Conservation (phyloP, 2,113 vertebrate genomes). For the Gavia stellata region DNA sequence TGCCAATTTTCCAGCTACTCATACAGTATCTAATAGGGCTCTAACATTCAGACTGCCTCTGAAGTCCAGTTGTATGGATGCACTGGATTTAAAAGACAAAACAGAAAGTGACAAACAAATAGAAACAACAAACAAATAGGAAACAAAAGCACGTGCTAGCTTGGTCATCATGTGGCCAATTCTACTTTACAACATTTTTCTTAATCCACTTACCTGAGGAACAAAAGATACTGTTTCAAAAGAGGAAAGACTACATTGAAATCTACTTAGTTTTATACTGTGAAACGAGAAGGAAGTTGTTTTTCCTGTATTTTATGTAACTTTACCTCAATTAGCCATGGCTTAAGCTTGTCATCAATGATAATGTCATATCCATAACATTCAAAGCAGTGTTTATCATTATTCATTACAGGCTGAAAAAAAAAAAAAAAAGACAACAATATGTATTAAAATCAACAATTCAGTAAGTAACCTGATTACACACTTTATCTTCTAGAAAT, state of each 20-base stretch:
- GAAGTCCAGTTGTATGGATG: not conserved
- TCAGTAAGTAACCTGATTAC: not conserved
- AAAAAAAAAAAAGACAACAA: not conserved
- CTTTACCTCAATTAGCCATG: constrained; percentile 96
- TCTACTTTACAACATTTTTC: not conserved
- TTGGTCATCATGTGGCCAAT: not conserved
- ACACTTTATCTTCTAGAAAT: not conserved
- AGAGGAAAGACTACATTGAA: not conserved
- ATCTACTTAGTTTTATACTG: not conserved
- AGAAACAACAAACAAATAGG: not conserved
- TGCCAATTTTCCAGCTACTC: not conserved
- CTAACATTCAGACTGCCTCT: not conserved
- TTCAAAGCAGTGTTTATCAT: constrained; percentile 98
- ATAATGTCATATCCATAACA: constrained; percentile 99
- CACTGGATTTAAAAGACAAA: not conserved
- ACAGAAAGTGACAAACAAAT: not conserved
- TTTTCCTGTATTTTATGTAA: not conserved
- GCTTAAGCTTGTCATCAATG: constrained; percentile 95
- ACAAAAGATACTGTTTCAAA: not conserved
- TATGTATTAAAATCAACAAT: not conserved
- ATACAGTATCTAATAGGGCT: not conserved
- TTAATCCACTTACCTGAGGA: not conserved
- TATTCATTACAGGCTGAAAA: constrained; percentile 93
- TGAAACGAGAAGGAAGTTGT: not conserved
- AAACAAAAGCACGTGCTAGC: not conserved